Percentiles rank a stretch among this genome's conserved stretches.
phyloP scores from a whole-genome alignment of 2,797 vertebrate genomes.

The Gymnodraco acuticeps region DNA sequence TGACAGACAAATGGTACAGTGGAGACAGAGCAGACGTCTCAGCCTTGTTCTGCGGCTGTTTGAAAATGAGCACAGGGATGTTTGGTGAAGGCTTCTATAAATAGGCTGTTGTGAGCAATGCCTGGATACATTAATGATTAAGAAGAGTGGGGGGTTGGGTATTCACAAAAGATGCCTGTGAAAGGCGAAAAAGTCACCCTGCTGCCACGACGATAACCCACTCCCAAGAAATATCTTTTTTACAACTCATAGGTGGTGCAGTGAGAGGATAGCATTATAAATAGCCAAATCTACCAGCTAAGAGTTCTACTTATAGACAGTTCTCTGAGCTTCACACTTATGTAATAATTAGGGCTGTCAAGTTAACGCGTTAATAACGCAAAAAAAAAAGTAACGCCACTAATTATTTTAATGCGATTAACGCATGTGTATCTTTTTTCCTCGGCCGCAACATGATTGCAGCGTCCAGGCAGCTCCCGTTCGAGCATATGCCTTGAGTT shows the following conservation, averaged over 20 bases:
- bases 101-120: slow-evolving; percentile 78
- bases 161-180: slow-evolving; percentile 42
- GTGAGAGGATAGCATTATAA: not conserved
- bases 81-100: slow-evolving; percentile 77
- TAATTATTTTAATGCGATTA: too few relatives aligned
- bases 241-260: not conserved
- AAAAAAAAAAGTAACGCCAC: too few relatives aligned
- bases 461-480: too few relatives aligned
- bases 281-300: not conserved
- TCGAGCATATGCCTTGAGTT: too few relatives aligned
- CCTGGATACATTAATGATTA: slow-evolving; percentile 83
- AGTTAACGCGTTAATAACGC: too few relatives aligned
- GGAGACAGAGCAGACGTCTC: slow-evolving; percentile 18
- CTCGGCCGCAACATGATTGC: too few relatives aligned
- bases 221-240: not conserved
- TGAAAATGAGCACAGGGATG: slow-evolving; percentile 64
- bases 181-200: slow-evolving; percentile 38
- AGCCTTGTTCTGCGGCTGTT: slow-evolving; percentile 53
- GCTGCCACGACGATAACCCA: slow-evolving; percentile 23
- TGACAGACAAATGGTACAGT: slow-evolving; percentile 33
- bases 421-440: too few relatives aligned
- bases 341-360: too few relatives aligned
- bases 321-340: not conserved
- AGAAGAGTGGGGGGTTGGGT: slow-evolving; percentile 25
- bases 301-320: not conserved